Evolutionary conservation across 1,140 invertebrate genomes (phyloP).

Genomic region (Eueides isabella): DNA sequence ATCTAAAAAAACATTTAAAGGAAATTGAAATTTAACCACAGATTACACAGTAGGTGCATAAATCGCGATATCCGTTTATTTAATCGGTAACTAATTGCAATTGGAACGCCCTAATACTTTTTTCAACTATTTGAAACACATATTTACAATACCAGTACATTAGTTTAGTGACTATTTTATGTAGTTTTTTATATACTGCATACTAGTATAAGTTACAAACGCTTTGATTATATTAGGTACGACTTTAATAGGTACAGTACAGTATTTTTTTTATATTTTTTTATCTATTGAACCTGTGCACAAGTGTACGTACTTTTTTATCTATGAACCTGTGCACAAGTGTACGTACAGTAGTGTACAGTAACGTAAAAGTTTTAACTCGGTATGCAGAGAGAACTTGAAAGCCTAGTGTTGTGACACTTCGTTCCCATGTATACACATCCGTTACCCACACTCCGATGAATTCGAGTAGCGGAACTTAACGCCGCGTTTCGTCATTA

Average conservation of each 20-base stretch:
- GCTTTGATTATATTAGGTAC: neutral
- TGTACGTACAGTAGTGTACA: too few relatives aligned
- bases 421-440: too few relatives aligned
- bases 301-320: too few relatives aligned
- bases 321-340: too few relatives aligned
- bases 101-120: neutral
- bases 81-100: slow-evolving; percentile 8
- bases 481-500: too few relatives aligned
- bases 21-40: neutral
- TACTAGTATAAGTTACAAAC: neutral
- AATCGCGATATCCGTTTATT: neutral
- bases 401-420: too few relatives aligned
- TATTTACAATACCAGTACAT: neutral
- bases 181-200: neutral
- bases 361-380: too few relatives aligned
- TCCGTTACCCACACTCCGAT: too few relatives aligned
- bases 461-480: too few relatives aligned
- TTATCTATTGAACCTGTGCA: too few relatives aligned
- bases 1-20: neutral
- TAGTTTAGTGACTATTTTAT: neutral
- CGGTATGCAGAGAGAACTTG: too few relatives aligned
- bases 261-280: too few relatives aligned
- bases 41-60: neutral
- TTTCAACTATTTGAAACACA: neutral
- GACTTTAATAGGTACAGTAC: neutral